These are phyloP conservation scores for Chydorus sphaericus DNA, from an alignment of 2,888 invertebrate species.

Conservation along the genomic window DNA sequence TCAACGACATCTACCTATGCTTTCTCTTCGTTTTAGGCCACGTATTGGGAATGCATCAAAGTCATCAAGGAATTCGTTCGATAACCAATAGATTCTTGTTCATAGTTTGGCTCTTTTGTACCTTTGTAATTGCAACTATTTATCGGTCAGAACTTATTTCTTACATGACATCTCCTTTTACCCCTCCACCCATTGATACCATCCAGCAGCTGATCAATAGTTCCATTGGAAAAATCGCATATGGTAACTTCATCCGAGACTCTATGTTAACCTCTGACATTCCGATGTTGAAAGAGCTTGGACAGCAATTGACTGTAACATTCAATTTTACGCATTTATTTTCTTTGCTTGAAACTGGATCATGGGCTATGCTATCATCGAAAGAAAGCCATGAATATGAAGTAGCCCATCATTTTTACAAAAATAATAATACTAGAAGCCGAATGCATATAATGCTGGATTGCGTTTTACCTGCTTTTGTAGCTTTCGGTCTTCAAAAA, in stretches of 20 bases:
- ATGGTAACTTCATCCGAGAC: conserved; percentile 51
- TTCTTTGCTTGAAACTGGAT: conserved; percentile 48
- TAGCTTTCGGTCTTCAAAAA: conserved; percentile 64
- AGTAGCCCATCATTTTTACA: conserved; percentile 23
- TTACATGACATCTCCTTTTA: conserved; percentile 22
- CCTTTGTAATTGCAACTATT: conserved; percentile 27
- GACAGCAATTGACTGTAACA: conserved; percentile 32
- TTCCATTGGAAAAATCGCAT: conserved; percentile 49
- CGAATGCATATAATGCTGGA: conserved; percentile 62
- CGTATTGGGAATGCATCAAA: neutral
- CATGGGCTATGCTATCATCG: conserved; percentile 38
- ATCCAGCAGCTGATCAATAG: conserved; percentile 48
- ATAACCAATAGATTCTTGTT: neutral
- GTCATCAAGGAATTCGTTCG: neutral
- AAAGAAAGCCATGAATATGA: conserved; percentile 23
- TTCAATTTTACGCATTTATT: conserved; percentile 46
- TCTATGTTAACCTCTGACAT: conserved; percentile 57
- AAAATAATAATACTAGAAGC: neutral
- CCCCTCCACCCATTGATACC: conserved; percentile 46
- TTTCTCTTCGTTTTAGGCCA: neutral
- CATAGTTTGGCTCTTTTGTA: conserved; percentile 4
- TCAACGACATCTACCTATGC: neutral
- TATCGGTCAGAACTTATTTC: conserved; percentile 41
- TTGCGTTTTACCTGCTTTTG: conserved; percentile 63
- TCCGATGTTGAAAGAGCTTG: conserved; percentile 47